phyloP scores from a whole-genome alignment of 2,797 vertebrate genomes.

The Sebastes trivittatus region DNA sequence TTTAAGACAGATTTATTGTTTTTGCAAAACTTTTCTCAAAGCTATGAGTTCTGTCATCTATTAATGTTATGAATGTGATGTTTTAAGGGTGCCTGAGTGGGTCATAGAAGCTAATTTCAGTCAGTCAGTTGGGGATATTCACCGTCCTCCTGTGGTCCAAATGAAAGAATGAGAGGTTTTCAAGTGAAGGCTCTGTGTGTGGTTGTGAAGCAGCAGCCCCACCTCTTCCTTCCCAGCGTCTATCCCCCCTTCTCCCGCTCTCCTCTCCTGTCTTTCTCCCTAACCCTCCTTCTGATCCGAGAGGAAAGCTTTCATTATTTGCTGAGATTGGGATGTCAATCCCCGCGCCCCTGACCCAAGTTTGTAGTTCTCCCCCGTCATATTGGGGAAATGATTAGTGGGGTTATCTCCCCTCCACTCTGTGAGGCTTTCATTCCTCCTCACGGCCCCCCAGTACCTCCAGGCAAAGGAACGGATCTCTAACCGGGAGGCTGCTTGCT shows the following conservation, averaged over 20 bases:
- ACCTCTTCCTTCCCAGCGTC: conserved; percentile 39
- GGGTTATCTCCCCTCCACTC: conserved; percentile 71
- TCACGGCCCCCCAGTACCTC: conserved; percentile 59
- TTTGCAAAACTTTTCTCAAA: not conserved
- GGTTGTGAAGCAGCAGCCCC: conserved; percentile 31
- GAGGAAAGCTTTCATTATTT: conserved; percentile 84
- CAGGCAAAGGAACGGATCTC: conserved; percentile 71
- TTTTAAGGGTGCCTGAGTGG: not conserved
- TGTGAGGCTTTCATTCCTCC: conserved; percentile 63
- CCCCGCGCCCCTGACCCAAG: conserved; percentile 75
- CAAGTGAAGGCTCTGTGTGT: conserved; percentile 1
- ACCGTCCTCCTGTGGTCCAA: not conserved
- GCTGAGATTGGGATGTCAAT: conserved; percentile 83
- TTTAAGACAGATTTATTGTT: not conserved
- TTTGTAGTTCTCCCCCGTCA: conserved; percentile 74
- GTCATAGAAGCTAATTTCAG: not conserved
- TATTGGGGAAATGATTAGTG: conserved; percentile 79
- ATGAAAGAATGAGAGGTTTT: conserved; percentile 17
- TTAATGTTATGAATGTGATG: not conserved
- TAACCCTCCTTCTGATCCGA: conserved; percentile 64
- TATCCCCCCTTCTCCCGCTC: conserved; percentile 34
- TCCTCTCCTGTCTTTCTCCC: conserved; percentile 44
- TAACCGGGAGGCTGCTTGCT: conserved; percentile 60
- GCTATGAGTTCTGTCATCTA: rapidly evolving
- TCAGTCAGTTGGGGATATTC: not conserved